phyloP scores from a whole-genome alignment of 2,888 invertebrate genomes.

The Lycaena phlaeas region DNA sequence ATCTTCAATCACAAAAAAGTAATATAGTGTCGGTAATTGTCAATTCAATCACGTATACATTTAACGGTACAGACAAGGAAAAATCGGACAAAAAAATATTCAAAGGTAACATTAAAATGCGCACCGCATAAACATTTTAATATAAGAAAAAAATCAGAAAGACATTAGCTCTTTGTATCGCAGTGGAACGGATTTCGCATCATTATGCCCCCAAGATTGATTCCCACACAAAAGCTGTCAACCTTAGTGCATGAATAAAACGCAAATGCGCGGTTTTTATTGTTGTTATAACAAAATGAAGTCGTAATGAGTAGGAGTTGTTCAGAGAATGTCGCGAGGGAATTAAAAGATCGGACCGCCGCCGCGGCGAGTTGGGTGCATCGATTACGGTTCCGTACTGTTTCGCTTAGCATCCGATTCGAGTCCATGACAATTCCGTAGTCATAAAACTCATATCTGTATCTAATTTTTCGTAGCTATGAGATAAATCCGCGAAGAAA shows the following conservation, averaged over 20 bases:
- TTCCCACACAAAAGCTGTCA: slow-evolving; percentile 61
- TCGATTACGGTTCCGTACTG: background rate
- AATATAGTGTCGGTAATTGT: too few species aligned
- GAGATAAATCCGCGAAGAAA: too few species aligned
- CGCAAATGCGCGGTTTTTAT: slow-evolving; percentile 34
- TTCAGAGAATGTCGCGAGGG: slow-evolving; percentile 53
- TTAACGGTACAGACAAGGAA: background rate
- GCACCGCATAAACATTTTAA: slow-evolving; percentile 8
- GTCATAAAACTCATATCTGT: too few species aligned
- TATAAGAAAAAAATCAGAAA: slow-evolving; percentile 26
- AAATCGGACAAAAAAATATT: slow-evolving; percentile 25
- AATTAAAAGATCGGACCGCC: slow-evolving; percentile 46
- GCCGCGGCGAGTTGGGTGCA: background rate
- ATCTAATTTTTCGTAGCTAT: too few species aligned
- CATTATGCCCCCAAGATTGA: slow-evolving; percentile 63
- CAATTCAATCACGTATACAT: background rate
- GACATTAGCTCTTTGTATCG: slow-evolving; percentile 53
- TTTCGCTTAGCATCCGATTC: too few species aligned
- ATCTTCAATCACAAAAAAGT: too few species aligned
- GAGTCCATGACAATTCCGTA: too few species aligned
- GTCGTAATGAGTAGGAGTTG: slow-evolving; percentile 60
- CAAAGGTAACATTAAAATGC: slow-evolving; percentile 43
- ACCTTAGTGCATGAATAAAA: slow-evolving; percentile 46
- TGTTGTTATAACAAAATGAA: slow-evolving; percentile 69
- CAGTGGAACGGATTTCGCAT: slow-evolving; percentile 61